A percentile compares a stretch with the other conserved stretches of the same genome.
Evolutionary conservation across 2,888 invertebrate species (phyloP).

Genomic region (Nemoura dubitans): DNA sequence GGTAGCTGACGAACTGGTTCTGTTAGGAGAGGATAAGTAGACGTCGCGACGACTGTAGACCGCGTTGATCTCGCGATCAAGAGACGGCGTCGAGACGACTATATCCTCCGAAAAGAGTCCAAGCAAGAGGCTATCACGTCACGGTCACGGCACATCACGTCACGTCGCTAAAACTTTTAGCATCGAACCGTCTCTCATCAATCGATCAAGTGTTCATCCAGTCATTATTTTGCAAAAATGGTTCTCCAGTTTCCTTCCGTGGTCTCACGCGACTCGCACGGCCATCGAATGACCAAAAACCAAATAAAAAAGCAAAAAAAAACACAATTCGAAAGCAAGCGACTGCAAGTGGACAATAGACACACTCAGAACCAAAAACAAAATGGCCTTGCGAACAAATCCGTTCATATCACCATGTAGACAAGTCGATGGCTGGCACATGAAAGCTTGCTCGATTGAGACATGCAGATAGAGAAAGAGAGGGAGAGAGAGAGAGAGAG

Average conservation of each 20-base stretch:
- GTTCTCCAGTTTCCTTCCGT: neutral
- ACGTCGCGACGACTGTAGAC: conserved; percentile 29
- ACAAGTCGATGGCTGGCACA: neutral
- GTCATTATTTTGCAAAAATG: conserved; percentile 9
- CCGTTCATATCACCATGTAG: neutral
- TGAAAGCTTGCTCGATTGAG: conserved; percentile 17
- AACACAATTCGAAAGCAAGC: neutral
- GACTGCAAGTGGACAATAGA: neutral
- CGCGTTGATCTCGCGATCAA: too few species aligned
- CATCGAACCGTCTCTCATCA: neutral
- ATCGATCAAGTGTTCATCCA: neutral
- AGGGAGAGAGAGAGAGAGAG: too few species aligned
- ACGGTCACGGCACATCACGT: neutral
- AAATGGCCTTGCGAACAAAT: conserved; percentile 23
- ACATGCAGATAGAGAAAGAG: too few species aligned
- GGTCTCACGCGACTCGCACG: neutral
- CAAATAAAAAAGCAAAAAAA: neutral
- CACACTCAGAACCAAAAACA: neutral
- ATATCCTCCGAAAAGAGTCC: conserved; percentile 30
- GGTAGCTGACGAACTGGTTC: conserved; percentile 91
- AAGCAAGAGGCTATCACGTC: conserved; percentile 23
- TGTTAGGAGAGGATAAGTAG: conserved; percentile 75
- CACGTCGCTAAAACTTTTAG: too few species aligned
- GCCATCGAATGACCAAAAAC: neutral
- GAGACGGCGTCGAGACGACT: neutral